Evolutionary conservation across 2,797 vertebrate species (phyloP), one percentile per base, ranked within the genome.

Genomic region (Rachycentron canadum): DNA sequence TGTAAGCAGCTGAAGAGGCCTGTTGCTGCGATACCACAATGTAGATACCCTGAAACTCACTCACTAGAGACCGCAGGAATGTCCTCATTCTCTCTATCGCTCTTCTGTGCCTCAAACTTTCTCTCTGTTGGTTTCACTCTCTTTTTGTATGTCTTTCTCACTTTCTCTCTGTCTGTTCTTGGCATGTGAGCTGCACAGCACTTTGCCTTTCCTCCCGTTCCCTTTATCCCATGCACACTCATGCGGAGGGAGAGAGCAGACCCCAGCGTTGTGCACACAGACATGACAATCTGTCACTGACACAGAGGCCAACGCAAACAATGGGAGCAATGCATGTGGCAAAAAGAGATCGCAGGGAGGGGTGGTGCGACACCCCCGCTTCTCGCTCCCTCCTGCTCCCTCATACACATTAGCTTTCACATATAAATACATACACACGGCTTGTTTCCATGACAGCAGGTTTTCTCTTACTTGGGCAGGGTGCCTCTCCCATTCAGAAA

Each of bases 391-490:
- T 32, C 50, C 49, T 62, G 49, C 77, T 73, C 81, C 78, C 71
- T 78, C 82, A 78, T 78, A 84, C 78, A 80, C 81, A 86, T 86
- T 81, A 78, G 79, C 76, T 78, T 76, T 81, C 82, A 81, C 82
- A 90, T 91, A 90, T 89, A 85, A 92, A 88, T 88, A 90, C 88
- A 89, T 87, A 88, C 79, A 83, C 86, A 74, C 59, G 79, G 89
- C 75, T 90, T 92, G 92, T 94, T 94, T 90, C 93, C 92, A 93
- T 94, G 92, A 88, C 91, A 91, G 92, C 92, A 25, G 82, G 67
- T 69, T 82, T 81, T 76, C 81, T 87, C 85, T 85, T 89, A 85
- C 84, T 87, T 84, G 65, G 79, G 71, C 71, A 78, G 16, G 41
- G 79, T 77, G 78, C 65, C 71, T 85, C 86, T 85, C 79, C 84